These are phyloP conservation scores for Drosophila serrata DNA, from an alignment of 1,140 invertebrate species.

Conservation along the genomic window DNA sequence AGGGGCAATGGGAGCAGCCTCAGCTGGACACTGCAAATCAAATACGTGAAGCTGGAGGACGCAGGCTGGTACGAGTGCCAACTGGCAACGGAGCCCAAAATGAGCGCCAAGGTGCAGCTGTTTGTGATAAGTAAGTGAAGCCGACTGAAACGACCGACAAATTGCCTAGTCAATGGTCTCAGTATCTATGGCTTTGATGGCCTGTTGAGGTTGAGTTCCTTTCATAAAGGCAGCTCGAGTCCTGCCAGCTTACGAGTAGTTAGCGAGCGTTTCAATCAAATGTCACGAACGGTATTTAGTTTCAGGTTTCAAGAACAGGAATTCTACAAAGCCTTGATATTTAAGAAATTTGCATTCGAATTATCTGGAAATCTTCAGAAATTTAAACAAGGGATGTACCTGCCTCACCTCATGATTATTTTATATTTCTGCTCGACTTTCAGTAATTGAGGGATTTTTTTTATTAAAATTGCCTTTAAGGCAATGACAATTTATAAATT, in stretches of 20 bases:
- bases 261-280: constrained; percentile 5
- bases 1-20: constrained; percentile 87
- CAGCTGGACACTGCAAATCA: constrained; percentile 95
- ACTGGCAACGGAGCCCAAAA: constrained; percentile 90
- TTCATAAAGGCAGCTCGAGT: neutral
- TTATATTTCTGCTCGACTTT: neutral
- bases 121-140: constrained; percentile 88
- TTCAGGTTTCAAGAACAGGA: neutral
- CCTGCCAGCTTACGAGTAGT: neutral
- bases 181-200: constrained; percentile 5
- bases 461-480: too few species aligned
- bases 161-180: constrained; percentile 10
- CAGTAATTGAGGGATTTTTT: too few species aligned
- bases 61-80: constrained; percentile 91
- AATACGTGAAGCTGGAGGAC: constrained; percentile 87
- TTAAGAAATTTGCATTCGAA: neutral
- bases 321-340: neutral
- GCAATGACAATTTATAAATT: too few species aligned
- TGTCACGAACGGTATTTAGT: neutral
- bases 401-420: too few species aligned
- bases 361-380: neutral
- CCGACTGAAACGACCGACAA: constrained; percentile 15
- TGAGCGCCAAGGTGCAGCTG: constrained; percentile 89
- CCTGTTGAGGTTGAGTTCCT: neutral
- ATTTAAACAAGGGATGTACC: neutral